Evolutionary conservation across 53 echinoderm and acorn worm species (phyloP).

Genomic region (Actinopyga echinites): DNA sequence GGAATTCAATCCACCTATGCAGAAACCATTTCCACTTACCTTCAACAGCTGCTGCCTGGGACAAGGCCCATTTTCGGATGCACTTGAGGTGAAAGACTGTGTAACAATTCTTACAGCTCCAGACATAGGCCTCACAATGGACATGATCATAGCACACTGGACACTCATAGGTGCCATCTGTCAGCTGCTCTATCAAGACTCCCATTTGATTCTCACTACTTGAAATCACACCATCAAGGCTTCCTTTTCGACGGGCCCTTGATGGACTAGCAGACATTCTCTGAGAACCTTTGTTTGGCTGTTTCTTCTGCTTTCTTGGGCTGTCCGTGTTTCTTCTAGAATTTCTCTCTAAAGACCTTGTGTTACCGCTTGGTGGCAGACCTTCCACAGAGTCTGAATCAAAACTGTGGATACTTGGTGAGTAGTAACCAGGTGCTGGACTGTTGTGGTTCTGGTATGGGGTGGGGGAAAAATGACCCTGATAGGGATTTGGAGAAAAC

Average conservation of each 20-base stretch:
- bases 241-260: not conserved
- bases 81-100: constrained; percentile 93
- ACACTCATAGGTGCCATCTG: constrained; percentile 84
- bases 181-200: constrained; percentile 87
- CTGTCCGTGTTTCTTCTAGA: constrained; percentile 20
- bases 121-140: constrained; percentile 68
- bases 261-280: constrained; percentile 16
- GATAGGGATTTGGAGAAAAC: not conserved
- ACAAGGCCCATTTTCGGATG: constrained; percentile 93
- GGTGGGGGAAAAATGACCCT: constrained; percentile 28
- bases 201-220: constrained; percentile 81
- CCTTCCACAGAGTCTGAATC: constrained; percentile 3
- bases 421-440: constrained; percentile 21
- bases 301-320: constrained; percentile 29
- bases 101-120: constrained; percentile 92
- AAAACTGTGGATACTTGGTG: not conserved
- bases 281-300: not conserved
- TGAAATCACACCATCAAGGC: not conserved
- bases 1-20: too few relatives aligned
- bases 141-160: constrained; percentile 87
- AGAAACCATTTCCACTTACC: constrained; percentile 23
- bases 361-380: constrained; percentile 15
- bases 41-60: constrained; percentile 76
- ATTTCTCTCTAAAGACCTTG: constrained; percentile 6
- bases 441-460: constrained; percentile 1